Evolutionary conservation across 2,888 invertebrate species (phyloP), one percentile per base, ranked within the genome.

Genomic region (Sphaeridia pumilis): DNA sequence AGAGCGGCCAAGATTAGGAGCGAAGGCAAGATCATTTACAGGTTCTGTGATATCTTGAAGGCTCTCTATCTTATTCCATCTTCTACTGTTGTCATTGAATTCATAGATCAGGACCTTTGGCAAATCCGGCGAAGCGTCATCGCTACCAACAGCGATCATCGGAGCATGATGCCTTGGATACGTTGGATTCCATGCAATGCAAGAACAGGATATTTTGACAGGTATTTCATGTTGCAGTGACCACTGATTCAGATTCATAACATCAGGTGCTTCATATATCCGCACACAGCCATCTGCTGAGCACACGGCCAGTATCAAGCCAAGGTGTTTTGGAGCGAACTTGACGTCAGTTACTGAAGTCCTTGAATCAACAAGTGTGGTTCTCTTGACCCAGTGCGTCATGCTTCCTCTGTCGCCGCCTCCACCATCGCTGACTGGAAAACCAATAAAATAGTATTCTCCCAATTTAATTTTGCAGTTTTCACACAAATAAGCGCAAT

Each of bases 221-320:
- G 83, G 81, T 58, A 95, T 85, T 70, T 97, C 95, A 70, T 95
- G 89, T 67, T 93, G 89, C n/a, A 59, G 54, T 0, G 92, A 87
- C 97, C 97, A 98, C 66, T 94, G 93, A 55, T 89, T 88, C 22
- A 97, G 73, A 72, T 97, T 97, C 93, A 97, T 95, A 2, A 95
- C 87, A 75, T 98, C 97, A 0, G 93, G 92, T 0, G 95, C 95
- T 74, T 98, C 95, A 69, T 97, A 98, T 56, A 76, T 72, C 17
- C 76, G 76, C 60, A 94, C 83, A 59, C 87, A 84, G 49, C 87
- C 95, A 74, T 95, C 93, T 12, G 88, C 84, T 2, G 94, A 94
- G 67, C 92, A 92, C 2, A 93, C 90, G 3, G 94, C 94, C 68
- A 98, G 71, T 49, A 90, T 75, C 24, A 98, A 76, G 0, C 97